Percentiles rank a stretch among this genome's conserved stretches.
Evolutionary conservation across 1,140 invertebrate species (phyloP).

Genomic region (Plectus sambesii): DNA sequence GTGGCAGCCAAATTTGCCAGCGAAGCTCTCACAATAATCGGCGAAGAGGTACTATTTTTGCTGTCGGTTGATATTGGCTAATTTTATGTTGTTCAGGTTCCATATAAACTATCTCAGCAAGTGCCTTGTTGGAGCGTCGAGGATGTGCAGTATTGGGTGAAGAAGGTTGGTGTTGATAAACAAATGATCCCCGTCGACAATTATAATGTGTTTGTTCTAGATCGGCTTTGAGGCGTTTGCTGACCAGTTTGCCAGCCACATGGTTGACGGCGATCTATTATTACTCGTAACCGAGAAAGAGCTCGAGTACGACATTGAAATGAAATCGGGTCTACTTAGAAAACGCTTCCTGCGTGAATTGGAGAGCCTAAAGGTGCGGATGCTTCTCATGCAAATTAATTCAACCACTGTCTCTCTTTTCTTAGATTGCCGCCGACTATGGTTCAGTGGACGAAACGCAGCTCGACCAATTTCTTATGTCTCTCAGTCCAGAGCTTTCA

Average conservation of each 20-base stretch:
- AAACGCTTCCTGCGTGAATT: constrained; percentile 86
- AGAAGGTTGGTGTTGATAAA: constrained; percentile 54
- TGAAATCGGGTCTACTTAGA: constrained; percentile 80
- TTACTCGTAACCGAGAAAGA: constrained; percentile 83
- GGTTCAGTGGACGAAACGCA: constrained; percentile 82
- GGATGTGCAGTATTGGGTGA: constrained; percentile 94
- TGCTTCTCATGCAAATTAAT: too few relatives aligned
- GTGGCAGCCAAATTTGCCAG: constrained; percentile 92
- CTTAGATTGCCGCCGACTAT: constrained; percentile 69
- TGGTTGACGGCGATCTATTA: constrained; percentile 93
- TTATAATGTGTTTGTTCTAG: constrained; percentile 47
- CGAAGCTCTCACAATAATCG: constrained; percentile 82
- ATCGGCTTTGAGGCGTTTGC: constrained; percentile 80
- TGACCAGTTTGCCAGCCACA: constrained; percentile 69
- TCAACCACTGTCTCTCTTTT: constrained; percentile 2
- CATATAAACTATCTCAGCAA: constrained; percentile 91
- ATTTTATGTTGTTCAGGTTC: constrained; percentile 57
- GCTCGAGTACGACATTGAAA: constrained; percentile 76
- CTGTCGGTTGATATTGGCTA: constrained; percentile 75
- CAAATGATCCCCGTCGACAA: constrained; percentile 8
- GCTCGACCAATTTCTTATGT: constrained; percentile 76
- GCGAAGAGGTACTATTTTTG: constrained; percentile 91
- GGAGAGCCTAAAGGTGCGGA: constrained; percentile 78
- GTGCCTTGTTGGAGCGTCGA: constrained; percentile 91
- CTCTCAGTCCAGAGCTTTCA: constrained; percentile 74